Base-by-base conservation (phyloP, 2,113 vertebrate species). In the Saccopteryx bilineata region DNA sequence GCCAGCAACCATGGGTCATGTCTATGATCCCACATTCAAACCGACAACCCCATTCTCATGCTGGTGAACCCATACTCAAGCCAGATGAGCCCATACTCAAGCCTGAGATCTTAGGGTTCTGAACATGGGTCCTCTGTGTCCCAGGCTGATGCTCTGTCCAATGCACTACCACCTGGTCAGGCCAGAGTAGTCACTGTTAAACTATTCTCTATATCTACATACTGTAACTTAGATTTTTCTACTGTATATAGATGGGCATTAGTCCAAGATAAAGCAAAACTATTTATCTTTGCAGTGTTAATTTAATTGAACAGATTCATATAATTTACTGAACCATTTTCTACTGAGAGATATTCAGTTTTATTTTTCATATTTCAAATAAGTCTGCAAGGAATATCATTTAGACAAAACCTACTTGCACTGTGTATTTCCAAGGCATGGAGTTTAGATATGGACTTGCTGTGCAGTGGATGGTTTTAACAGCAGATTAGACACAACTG, bases 281-380 rank as follows among this genome's bases (percentile, higher is more conserved):
- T 8, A 14, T 75, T 91, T 39, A 75, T 79, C 6, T 74, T 7
- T 28, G 12, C 48, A 78, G 18, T 93, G 1, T 91, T 74, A 88
- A 88, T 80, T 65, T 91, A 83, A 88, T 50, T 48, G 58, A 74
- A 87, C 1, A 75, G 19, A 46, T 84, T 26, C 39, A 8, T 87
- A 8, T 79, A 72, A 48, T 74, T 87, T 82, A 87, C 90, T 90
- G 56, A 78, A 84, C 2, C 1, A 65, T 95, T 79, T 93, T 23
- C 72, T 68, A 74, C 17, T 21, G 52, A 87, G 28, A 91, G 48
- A 66, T 56, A 84, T 9, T 94, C 33, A 21, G 33, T 15, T 58
- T 65, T 71, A 7, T 79, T 85, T 68, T 89, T 48, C 11, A n/a
- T 75, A n/a, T 92, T 86, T 96, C 60, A 86, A 80, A 89, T 48